phyloP scores from a whole-genome alignment of 2,888 invertebrate species.

The Drosophila quinaria region DNA sequence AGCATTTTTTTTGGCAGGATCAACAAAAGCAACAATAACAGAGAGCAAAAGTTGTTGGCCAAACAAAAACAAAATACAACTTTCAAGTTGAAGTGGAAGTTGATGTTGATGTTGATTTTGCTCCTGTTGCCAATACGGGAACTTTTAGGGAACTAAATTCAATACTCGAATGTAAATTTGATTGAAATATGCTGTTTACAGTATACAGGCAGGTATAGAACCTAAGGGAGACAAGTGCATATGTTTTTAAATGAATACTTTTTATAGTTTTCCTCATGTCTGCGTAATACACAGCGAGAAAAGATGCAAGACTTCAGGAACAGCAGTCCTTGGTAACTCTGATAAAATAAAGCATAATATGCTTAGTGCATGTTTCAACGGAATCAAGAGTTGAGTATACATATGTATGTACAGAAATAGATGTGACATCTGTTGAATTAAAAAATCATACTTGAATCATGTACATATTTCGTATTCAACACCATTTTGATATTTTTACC shows the following conservation, averaged over 20 bases:
- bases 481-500: too few species aligned
- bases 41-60: slow-evolving; percentile 21
- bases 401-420: too few species aligned
- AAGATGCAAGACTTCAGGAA: background rate
- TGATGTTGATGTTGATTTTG: slow-evolving; percentile 28
- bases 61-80: slow-evolving; percentile 41
- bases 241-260: slow-evolving; percentile 54
- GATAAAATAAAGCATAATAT: too few species aligned
- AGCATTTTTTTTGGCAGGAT: slow-evolving; percentile 48
- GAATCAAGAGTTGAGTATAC: too few species aligned
- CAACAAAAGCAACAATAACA: slow-evolving; percentile 23
- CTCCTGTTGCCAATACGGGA: slow-evolving; percentile 37
- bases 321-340: too few species aligned
- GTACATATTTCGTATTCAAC: too few species aligned
- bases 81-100: slow-evolving; percentile 32
- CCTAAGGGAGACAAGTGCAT: slow-evolving; percentile 40
- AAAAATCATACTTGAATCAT: too few species aligned
- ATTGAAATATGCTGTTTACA: slow-evolving; percentile 81
- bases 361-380: too few species aligned
- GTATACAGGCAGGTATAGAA: slow-evolving; percentile 28
- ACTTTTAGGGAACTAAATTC: slow-evolving; percentile 49
- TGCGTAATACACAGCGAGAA: slow-evolving; percentile 16
- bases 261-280: slow-evolving; percentile 38
- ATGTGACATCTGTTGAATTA: too few species aligned
- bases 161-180: slow-evolving; percentile 71